Evolutionary conservation across 1,140 invertebrate genomes (phyloP), one percentile per base, ranked within the genome.

Genomic region (Drosophila saltans): DNA sequence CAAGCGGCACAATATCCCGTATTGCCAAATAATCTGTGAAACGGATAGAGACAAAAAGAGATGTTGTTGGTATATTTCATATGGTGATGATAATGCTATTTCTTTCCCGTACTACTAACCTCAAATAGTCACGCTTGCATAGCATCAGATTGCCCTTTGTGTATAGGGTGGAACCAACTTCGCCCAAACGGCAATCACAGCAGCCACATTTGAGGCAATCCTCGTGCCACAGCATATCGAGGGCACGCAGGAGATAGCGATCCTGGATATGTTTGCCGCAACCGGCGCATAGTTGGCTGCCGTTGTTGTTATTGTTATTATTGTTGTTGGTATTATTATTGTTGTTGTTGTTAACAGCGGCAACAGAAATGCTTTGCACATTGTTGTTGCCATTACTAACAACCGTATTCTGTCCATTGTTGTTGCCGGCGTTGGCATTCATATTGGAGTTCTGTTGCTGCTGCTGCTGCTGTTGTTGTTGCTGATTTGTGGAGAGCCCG

Each of bases 121-220:
- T 98, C 85, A 99, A 95, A 94, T 99, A 99, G 93, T 99, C 98
- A 92, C 98, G 95, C 93, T 98, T 97, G 95, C 98, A 99, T n/a
- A 99, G 94, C 86, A 99, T 97, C 39, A 99, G 95, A 92, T 99
- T 99, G 45, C 98, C 98, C 93, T 98, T 98, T 39, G 97, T 98
- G 93, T 98, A 99, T 6, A 99, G 95, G 1, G 98, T 98, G 52
- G 98, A 98, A 30, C 98, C 98, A n/a, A 99, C 98, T 93, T 99
- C 98, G 10, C 98, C 98, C 52, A 99, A 94, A 57, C 98, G 94
- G 93, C 98, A 99, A 93, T 99, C 97, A 93, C 98, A 99, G 93
- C 98, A 99, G 66, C 97, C 97, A 92, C 98, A 99, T 93, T 99
- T 99, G 7, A 99, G 95, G 93, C 98, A 99, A 93, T 99, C 98